Evolutionary conservation across 1,140 invertebrate genomes (phyloP).

Genomic region (Asobara japonica): DNA sequence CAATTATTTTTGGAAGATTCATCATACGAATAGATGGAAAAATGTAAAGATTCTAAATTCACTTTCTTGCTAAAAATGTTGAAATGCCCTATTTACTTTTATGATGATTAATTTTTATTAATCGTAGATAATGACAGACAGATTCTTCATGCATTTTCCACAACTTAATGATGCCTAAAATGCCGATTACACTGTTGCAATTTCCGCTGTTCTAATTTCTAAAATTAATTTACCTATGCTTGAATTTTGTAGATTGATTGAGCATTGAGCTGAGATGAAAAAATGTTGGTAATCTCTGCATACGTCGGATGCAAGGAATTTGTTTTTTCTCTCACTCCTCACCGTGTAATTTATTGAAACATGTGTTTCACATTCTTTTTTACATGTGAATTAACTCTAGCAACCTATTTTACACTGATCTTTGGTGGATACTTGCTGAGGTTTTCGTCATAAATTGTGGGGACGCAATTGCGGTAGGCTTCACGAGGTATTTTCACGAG

Average conservation of each 20-base stretch:
- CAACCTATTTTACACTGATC: constrained; percentile 4
- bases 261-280: background rate
- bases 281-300: background rate
- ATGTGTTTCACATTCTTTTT: background rate
- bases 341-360: background rate
- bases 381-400: background rate
- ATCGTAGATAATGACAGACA: too few species aligned
- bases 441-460: constrained; percentile 30
- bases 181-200: background rate
- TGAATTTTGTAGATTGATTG: background rate
- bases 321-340: background rate
- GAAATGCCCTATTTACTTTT: too few species aligned
- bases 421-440: background rate
- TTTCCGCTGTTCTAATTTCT: background rate
- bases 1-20: too few species aligned
- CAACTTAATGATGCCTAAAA: background rate
- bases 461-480: background rate
- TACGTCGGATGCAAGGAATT: background rate
- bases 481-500: constrained; percentile 29
- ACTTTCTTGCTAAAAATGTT: too few species aligned
- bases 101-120: too few species aligned
- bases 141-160: background rate
- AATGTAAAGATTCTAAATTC: too few species aligned
- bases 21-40: too few species aligned
- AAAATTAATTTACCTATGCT: background rate